Conservation (phyloP, 2,797 vertebrate genomes). For the Alcedo atthis region DNA sequence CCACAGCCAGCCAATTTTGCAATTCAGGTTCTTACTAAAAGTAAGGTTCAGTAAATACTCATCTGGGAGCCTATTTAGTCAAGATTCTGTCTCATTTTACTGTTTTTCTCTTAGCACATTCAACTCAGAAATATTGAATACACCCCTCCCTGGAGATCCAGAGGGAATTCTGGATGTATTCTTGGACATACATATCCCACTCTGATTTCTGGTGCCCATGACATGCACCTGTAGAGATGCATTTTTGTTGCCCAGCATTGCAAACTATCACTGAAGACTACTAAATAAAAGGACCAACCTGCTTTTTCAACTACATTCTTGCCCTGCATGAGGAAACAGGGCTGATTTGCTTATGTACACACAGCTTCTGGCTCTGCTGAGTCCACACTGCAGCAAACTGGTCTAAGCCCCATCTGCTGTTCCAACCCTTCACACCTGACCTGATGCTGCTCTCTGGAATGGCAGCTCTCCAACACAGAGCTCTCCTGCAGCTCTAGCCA, state of each 20-base stretch:
- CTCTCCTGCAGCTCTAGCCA: constrained; percentile 3
- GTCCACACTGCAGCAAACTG: background rate
- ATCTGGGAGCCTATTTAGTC: background rate
- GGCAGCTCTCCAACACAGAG: background rate
- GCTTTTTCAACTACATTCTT: background rate
- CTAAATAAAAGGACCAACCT: background rate
- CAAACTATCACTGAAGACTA: background rate
- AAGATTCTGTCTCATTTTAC: background rate
- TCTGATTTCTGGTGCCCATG: background rate
- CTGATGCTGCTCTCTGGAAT: background rate
- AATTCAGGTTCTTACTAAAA: background rate
- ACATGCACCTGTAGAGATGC: fast-evolving
- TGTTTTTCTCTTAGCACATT: background rate
- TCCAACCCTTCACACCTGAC: background rate
- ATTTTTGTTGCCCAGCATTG: background rate
- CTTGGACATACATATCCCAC: background rate
- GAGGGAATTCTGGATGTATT: background rate
- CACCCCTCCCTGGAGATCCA: background rate
- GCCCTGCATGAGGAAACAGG: background rate
- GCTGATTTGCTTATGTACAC: background rate
- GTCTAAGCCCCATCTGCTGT: background rate
- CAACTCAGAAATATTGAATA: background rate
- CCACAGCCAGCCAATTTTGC: background rate
- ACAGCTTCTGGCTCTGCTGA: background rate
- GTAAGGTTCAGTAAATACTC: background rate